Evolutionary conservation across 2,888 invertebrate genomes (phyloP).

Genomic region (Ichneumon xanthorius): DNA sequence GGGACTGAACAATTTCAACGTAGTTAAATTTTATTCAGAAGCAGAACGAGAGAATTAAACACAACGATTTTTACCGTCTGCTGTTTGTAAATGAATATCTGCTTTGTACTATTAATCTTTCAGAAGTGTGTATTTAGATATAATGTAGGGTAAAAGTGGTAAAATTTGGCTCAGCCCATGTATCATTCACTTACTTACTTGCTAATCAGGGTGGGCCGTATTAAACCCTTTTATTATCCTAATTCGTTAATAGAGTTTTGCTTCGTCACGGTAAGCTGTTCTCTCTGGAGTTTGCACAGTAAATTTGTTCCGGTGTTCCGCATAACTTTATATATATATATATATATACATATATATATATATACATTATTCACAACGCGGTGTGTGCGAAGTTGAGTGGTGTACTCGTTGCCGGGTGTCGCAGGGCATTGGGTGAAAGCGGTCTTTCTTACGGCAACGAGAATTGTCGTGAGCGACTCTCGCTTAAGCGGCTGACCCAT

Average conservation of each 20-base stretch:
- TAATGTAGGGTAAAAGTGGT: not conserved
- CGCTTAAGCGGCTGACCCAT: constrained; percentile 25
- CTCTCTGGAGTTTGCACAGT: constrained; percentile 5
- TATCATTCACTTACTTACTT: not conserved
- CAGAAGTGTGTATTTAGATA: not conserved
- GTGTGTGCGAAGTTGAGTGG: constrained; percentile 25
- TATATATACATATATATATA: constrained; percentile 22
- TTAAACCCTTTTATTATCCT: not conserved
- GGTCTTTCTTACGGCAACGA: constrained; percentile 31
- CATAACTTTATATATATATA: constrained; percentile 17
- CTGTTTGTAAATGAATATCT: not conserved
- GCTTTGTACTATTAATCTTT: not conserved
- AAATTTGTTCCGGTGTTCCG: constrained; percentile 14
- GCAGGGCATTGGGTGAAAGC: constrained; percentile 19
- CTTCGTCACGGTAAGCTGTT: not conserved
- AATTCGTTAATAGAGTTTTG: not conserved
- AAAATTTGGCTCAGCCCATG: too few relatives aligned
- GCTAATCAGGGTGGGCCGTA: not conserved
- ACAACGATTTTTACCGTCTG: not conserved
- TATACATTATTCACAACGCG: constrained; percentile 2
- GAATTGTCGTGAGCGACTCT: constrained; percentile 22
- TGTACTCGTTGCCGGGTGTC: constrained; percentile 31
- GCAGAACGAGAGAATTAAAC: not conserved
- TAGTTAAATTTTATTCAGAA: not conserved
- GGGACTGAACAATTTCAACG: not conserved